A percentile compares a stretch with the other conserved stretches of the same genome.
Evolutionary conservation across 2,113 vertebrate species (phyloP).

Genomic region (Struthidea cinerea): DNA sequence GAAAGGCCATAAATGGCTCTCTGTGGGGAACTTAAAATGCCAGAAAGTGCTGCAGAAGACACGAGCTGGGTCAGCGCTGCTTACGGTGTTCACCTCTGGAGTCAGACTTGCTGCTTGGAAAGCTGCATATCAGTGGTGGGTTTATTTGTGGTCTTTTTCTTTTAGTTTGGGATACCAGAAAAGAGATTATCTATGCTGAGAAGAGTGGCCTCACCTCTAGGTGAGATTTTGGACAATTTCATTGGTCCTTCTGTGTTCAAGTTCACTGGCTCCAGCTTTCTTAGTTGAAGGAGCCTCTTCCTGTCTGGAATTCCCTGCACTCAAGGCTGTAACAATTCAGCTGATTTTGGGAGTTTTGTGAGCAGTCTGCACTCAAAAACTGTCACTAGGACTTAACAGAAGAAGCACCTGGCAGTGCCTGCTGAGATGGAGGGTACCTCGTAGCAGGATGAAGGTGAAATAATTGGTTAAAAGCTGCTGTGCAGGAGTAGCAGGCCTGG

Average conservation of each 20-base stretch:
- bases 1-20: background rate
- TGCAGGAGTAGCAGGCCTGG: background rate
- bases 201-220: background rate
- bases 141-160: background rate
- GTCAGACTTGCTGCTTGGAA: background rate
- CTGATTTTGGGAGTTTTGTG: background rate
- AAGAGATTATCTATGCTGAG: background rate
- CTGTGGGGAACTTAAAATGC: background rate
- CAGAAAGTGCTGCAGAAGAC: background rate
- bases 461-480: background rate
- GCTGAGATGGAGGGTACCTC: background rate
- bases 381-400: background rate
- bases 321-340: background rate
- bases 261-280: background rate
- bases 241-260: background rate
- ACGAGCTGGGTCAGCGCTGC: background rate
- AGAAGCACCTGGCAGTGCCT: background rate
- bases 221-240: background rate
- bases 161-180: background rate
- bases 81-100: background rate
- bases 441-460: background rate
- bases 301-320: background rate
- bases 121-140: background rate
- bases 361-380: background rate
- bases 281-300: background rate